A percentile compares a stretch with the other conserved stretches of the same genome.
Evolutionary conservation across 1,140 invertebrate species (phyloP).

Genomic region (Nylanderia fulva): DNA sequence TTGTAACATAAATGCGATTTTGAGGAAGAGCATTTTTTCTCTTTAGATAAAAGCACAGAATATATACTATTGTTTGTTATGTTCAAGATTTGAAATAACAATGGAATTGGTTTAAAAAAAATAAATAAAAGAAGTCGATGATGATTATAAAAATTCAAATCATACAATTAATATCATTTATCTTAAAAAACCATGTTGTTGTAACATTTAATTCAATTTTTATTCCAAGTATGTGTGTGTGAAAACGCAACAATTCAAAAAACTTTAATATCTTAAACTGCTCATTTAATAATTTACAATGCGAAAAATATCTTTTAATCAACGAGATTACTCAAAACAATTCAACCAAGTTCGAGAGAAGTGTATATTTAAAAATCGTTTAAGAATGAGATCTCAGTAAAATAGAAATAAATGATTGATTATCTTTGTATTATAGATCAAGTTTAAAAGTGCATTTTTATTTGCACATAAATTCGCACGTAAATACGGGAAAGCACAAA

Average conservation of each 20-base stretch:
- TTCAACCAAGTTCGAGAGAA: background rate
- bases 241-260: background rate
- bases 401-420: background rate
- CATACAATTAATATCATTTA: background rate
- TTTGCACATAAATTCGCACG: too few relatives aligned
- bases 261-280: background rate
- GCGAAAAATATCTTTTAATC: background rate
- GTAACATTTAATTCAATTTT: background rate
- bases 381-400: background rate
- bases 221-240: background rate
- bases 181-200: background rate
- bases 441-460: background rate
- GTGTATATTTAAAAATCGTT: background rate
- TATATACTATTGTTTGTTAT: background rate
- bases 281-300: background rate
- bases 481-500: background rate
- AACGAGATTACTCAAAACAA: conserved; percentile 1
- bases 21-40: background rate
- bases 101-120: background rate
- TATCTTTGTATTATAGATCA: background rate
- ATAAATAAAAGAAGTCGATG: background rate
- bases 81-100: background rate
- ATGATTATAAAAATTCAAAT: background rate
- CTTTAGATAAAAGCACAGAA: background rate
- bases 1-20: background rate